These are phyloP conservation scores for Cladopsammia gracilis DNA, from an alignment of 64 coral and sea anemone species.

Conservation along the genomic window DNA sequence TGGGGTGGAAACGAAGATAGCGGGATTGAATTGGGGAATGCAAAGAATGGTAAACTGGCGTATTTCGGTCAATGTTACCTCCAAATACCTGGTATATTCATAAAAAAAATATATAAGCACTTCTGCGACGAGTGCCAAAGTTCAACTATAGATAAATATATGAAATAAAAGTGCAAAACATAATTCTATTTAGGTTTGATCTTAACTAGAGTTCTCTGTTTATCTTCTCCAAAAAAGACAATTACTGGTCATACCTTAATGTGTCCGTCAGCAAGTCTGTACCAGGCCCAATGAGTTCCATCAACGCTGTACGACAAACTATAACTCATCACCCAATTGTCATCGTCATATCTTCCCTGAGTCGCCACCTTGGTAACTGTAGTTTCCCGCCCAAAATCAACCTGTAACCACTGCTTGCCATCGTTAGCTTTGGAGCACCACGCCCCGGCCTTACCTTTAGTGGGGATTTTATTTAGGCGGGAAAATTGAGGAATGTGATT, in stretches of 20 bases:
- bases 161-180: no score
- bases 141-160: no score
- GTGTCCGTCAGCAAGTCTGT: constrained; percentile 34
- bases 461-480: neutral
- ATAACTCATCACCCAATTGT: constrained; percentile 29
- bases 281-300: constrained; percentile 25
- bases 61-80: constrained; percentile 56
- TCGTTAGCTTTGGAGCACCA: constrained; percentile 8
- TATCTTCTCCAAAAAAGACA: no score
- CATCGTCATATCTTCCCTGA: constrained; percentile 12
- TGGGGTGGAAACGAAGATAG: constrained; percentile 39
- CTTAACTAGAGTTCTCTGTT: no score
- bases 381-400: constrained; percentile 9
- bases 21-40: neutral
- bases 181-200: no score
- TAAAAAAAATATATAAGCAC: no score
- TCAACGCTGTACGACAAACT: constrained; percentile 51
- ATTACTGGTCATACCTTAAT: constrained; percentile 51
- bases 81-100: neutral
- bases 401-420: constrained; percentile 25
- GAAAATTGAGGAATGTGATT: constrained; percentile 13
- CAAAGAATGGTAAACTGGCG: constrained; percentile 10
- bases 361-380: constrained; percentile 41
- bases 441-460: neutral
- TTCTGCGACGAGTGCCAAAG: no score